A percentile compares a stretch with the other conserved stretches of the same genome.
Evolutionary conservation across 23 tunicate species (phyloP).

Genomic region (Styela clava): DNA sequence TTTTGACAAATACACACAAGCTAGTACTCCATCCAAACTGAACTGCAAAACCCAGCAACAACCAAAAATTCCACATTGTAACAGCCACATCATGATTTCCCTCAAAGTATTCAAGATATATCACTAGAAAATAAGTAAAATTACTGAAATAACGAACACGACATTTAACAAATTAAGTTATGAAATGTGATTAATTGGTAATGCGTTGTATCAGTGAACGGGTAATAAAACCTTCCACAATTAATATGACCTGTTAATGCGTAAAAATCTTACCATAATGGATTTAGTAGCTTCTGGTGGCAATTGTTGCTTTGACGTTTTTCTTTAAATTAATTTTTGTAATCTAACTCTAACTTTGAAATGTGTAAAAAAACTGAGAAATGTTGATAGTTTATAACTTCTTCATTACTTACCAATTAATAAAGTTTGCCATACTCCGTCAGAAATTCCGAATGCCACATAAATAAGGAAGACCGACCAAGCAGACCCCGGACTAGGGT

Average conservation of each 20-base stretch:
- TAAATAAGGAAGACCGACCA: background rate
- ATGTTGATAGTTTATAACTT: too few species aligned
- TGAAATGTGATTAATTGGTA: too few species aligned
- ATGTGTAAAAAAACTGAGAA: too few species aligned
- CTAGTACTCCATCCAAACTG: slow-evolving; percentile 3
- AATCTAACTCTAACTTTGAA: too few species aligned
- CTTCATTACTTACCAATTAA: slow-evolving; percentile 7
- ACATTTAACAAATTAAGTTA: too few species aligned
- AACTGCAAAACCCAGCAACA: background rate
- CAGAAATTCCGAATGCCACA: slow-evolving; percentile 1
- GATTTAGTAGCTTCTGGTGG: too few species aligned
- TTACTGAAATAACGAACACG: background rate
- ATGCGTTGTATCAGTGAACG: too few species aligned
- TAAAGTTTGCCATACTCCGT: slow-evolving; percentile 1
- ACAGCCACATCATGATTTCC: background rate
- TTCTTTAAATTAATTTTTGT: too few species aligned
- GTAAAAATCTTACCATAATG: too few species aligned
- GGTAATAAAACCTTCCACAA: too few species aligned
- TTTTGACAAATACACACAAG: background rate
- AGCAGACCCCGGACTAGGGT: background rate
- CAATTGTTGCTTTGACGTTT: too few species aligned
- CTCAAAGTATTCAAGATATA: background rate
- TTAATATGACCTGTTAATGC: too few species aligned
- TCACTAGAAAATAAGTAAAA: background rate
- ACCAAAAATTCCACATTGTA: background rate